A percentile compares a stretch with the other conserved stretches of the same genome.
These are phyloP conservation scores for Nomada goodeniana DNA, from an alignment of 2,888 invertebrate species.

Conservation along the genomic window DNA sequence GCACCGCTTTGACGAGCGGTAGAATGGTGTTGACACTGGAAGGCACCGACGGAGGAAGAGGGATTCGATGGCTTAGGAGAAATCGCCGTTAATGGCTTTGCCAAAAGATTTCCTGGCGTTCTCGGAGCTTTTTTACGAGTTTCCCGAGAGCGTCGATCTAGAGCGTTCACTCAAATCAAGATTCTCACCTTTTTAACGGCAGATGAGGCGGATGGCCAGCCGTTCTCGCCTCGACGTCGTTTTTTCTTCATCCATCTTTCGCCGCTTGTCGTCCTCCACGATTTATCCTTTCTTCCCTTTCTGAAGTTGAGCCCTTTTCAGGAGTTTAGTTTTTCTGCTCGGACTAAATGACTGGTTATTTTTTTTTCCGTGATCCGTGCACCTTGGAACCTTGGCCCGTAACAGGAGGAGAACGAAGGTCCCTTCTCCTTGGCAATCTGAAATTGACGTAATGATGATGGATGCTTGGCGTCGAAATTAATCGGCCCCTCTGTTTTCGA, in stretches of 20 bases:
- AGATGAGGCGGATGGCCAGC: conserved; percentile 61
- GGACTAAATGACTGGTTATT: conserved; percentile 61
- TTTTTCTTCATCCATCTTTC: conserved; percentile 69
- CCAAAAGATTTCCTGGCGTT: conserved; percentile 76
- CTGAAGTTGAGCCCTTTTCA: conserved; percentile 54
- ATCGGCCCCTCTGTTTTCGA: conserved; percentile 13
- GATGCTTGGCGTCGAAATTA: conserved; percentile 44
- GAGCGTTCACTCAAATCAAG: conserved; percentile 79
- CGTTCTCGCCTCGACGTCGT: conserved; percentile 43
- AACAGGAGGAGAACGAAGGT: conserved; percentile 2
- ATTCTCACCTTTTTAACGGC: conserved; percentile 76
- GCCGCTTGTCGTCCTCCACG: conserved; percentile 28
- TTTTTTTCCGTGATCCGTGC: not conserved
- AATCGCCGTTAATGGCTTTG: conserved; percentile 79
- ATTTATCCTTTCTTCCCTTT: conserved; percentile 43
- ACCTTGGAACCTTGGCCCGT: conserved; percentile 31
- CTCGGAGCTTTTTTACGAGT: conserved; percentile 73
- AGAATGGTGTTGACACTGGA: conserved; percentile 64
- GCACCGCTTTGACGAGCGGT: conserved; percentile 59
- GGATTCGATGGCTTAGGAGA: conserved; percentile 75
- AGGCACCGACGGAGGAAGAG: conserved; percentile 55
- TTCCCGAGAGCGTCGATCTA: conserved; percentile 69
- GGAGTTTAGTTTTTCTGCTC: conserved; percentile 30
- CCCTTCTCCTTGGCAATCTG: conserved; percentile 50
- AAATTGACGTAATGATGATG: conserved; percentile 65